phyloP scores from a whole-genome alignment of 2,888 invertebrate genomes.

The Drosophila paramelanica region DNA sequence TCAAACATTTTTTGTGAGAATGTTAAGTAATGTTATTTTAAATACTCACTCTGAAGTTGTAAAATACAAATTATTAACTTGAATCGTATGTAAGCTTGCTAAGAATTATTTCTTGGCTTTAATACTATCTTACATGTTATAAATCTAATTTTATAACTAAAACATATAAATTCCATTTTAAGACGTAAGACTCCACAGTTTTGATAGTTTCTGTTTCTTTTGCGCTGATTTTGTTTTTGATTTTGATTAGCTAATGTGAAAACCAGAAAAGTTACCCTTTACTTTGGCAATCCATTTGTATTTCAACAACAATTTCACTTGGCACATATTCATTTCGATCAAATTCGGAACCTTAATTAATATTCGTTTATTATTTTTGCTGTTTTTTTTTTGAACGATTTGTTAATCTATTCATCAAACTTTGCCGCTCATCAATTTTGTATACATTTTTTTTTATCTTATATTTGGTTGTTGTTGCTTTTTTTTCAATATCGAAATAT shows the following conservation, averaged over 20 bases:
- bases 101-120: too few species aligned
- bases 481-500: constrained; percentile 20
- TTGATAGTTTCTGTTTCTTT: not conserved
- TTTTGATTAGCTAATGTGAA: constrained; percentile 40
- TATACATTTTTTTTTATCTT: constrained; percentile 12
- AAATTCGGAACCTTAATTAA: constrained; percentile 42
- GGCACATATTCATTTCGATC: constrained; percentile 37
- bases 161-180: constrained; percentile 9
- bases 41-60: too few species aligned
- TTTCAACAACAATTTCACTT: constrained; percentile 37
- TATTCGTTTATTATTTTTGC: constrained; percentile 35
- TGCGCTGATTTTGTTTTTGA: constrained; percentile 25
- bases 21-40: not conserved
- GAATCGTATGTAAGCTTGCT: not conserved
- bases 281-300: constrained; percentile 30
- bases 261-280: constrained; percentile 14
- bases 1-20: not conserved
- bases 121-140: too few species aligned
- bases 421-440: constrained; percentile 20
- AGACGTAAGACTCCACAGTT: constrained; percentile 1
- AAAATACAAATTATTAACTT: not conserved
- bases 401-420: constrained; percentile 49
- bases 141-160: not conserved
- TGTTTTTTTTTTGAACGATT: constrained; percentile 11
- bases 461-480: constrained; percentile 13